A percentile compares a stretch with the other conserved stretches of the same genome.
phyloP scores from a whole-genome alignment of 2,113 vertebrate species.

The Myrmophylax atrothorax region DNA sequence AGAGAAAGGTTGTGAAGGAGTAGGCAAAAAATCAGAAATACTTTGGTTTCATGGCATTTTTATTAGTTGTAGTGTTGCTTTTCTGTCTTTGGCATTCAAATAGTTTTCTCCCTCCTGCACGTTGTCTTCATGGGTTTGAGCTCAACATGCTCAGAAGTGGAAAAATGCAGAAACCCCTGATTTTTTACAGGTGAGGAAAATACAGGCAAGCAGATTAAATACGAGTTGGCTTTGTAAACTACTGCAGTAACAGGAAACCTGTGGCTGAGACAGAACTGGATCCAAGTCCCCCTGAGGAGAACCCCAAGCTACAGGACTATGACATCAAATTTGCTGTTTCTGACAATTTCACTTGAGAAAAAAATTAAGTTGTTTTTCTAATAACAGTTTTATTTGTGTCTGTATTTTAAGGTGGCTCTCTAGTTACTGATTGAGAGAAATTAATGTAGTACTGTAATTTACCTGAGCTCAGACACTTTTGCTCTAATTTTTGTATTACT shows the following conservation, averaged over 20 bases:
- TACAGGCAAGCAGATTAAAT: neutral
- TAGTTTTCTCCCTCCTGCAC: accelerated
- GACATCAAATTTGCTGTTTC: neutral
- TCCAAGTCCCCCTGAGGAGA: neutral
- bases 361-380: neutral
- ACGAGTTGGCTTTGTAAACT: neutral
- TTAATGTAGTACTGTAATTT: neutral
- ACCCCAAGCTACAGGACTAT: neutral
- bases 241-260: neutral
- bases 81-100: neutral
- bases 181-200: neutral
- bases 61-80: neutral
- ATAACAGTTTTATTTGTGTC: neutral
- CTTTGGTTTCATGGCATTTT: neutral
- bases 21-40: neutral
- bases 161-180: neutral
- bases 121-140: neutral
- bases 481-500: neutral
- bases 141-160: neutral
- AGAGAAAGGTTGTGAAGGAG: neutral
- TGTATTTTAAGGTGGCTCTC: neutral
- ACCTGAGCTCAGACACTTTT: neutral
- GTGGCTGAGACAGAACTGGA: neutral
- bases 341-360: neutral
- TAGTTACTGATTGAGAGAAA: neutral